These are phyloP conservation scores for Nycticorax nycticorax DNA, from an alignment of 2,113 vertebrate species.

Conservation along the genomic window DNA sequence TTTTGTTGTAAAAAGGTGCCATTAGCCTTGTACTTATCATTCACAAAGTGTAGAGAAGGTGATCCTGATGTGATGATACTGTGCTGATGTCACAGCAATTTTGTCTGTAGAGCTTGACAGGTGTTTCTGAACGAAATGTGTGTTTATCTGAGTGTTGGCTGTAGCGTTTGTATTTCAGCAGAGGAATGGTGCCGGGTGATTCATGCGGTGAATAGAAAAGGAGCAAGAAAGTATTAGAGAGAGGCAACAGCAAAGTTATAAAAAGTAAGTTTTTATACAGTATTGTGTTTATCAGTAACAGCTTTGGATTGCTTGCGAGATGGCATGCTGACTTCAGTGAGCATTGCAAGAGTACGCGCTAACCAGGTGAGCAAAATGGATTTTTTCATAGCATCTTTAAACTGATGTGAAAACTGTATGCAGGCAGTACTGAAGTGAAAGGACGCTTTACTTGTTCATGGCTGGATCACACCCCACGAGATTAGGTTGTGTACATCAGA, in stretches of 20 bases:
- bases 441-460: neutral
- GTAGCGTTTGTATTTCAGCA: neutral
- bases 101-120: fast-evolving
- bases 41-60: fast-evolving
- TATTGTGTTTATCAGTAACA: neutral
- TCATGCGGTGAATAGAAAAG: neutral
- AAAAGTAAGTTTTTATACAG: neutral
- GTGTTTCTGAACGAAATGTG: fast-evolving
- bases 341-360: neutral
- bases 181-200: neutral
- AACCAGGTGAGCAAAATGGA: neutral
- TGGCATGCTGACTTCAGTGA: neutral
- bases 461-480: neutral
- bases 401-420: neutral
- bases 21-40: neutral
- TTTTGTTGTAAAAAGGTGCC: neutral
- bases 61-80: neutral
- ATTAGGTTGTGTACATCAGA: neutral
- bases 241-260: neutral
- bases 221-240: neutral
- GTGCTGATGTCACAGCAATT: fast-evolving
- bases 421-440: neutral
- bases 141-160: fast-evolving
- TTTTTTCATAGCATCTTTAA: neutral
- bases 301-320: neutral